phyloP scores from a whole-genome alignment of 2,113 vertebrate species.

The Neogale vison region DNA sequence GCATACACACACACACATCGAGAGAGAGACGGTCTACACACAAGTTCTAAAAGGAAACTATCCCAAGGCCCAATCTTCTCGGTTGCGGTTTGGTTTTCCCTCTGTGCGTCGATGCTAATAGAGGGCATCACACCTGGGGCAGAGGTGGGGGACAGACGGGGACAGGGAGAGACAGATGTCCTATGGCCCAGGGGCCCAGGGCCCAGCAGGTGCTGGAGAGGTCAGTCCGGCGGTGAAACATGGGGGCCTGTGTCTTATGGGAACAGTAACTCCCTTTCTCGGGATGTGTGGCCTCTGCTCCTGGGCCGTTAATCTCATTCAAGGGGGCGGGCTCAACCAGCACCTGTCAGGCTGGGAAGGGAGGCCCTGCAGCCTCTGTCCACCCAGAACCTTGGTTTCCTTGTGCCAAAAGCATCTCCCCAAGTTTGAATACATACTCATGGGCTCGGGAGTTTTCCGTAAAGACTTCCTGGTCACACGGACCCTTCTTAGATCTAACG shows the following conservation, averaged over 20 bases:
- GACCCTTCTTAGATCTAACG: background rate
- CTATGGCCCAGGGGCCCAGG: background rate
- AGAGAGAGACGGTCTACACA: too few relatives aligned
- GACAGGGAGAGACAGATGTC: background rate
- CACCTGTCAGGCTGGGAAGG: background rate
- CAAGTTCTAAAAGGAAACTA: background rate
- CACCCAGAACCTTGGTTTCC: background rate
- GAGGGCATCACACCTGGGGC: background rate
- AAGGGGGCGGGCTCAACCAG: background rate
- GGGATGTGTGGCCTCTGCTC: background rate
- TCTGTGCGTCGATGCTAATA: background rate
- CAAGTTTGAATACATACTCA: background rate
- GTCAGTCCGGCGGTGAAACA: accelerated
- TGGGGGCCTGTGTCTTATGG: background rate
- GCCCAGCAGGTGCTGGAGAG: background rate
- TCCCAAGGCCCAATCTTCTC: background rate
- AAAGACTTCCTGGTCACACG: background rate
- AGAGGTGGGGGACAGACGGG: background rate
- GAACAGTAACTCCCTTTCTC: background rate
- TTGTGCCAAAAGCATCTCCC: background rate
- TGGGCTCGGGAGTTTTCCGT: accelerated
- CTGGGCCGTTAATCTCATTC: background rate
- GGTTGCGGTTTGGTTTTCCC: background rate
- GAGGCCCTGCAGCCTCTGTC: background rate
- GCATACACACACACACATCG: too few relatives aligned